A percentile compares a stretch with the other conserved stretches of the same genome.
Evolutionary conservation across 2,888 invertebrate genomes (phyloP).

Genomic region (Pachliopta kotzebuea): DNA sequence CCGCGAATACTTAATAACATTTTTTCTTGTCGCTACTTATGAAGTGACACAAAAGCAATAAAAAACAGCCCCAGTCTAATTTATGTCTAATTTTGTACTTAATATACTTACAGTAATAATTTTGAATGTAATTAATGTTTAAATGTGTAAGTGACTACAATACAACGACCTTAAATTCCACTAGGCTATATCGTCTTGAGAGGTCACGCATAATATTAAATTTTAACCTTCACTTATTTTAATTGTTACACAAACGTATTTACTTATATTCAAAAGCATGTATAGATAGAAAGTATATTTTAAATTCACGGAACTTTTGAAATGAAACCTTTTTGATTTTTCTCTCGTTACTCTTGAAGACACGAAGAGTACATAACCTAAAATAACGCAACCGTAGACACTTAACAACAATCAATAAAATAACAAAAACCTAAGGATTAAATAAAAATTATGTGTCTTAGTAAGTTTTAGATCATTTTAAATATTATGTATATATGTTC

Average conservation of each 20-base stretch:
- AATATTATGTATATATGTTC: too few species aligned
- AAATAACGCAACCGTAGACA: too few species aligned
- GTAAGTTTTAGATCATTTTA: too few species aligned
- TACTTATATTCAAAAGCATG: neutral
- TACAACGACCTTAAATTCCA: conserved; percentile 28
- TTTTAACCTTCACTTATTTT: conserved; percentile 27
- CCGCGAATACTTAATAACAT: neutral
- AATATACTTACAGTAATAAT: conserved; percentile 13
- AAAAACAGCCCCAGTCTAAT: conserved; percentile 11
- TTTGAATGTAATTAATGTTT: conserved; percentile 28
- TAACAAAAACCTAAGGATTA: too few species aligned
- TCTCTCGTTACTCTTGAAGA: too few species aligned
- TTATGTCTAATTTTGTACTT: neutral
- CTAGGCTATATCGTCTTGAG: conserved; percentile 28
- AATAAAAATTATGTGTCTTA: too few species aligned
- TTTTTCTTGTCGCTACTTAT: neutral
- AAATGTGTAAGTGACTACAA: conserved; percentile 28
- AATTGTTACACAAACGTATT: conserved; percentile 8
- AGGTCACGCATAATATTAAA: conserved; percentile 26
- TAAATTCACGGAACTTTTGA: too few species aligned
- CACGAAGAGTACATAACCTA: too few species aligned
- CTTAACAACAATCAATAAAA: too few species aligned
- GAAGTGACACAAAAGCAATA: neutral
- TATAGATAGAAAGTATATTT: neutral
- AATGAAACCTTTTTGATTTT: too few species aligned